These are phyloP conservation scores for Danio tinwini DNA, from an alignment of 2,797 vertebrate species.

Conservation along the genomic window DNA sequence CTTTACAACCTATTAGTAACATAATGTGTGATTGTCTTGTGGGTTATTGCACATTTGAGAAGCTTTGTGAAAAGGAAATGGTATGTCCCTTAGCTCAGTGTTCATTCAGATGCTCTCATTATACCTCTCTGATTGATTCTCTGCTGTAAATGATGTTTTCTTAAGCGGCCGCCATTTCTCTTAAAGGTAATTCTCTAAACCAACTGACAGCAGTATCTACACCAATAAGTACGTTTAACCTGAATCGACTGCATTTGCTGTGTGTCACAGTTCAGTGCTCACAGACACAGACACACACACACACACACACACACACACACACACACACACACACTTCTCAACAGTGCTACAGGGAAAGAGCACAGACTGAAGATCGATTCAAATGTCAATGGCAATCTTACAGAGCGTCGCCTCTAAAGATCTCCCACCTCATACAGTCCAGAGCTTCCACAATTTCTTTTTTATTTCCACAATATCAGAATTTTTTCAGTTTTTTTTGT, in stretches of 20 bases:
- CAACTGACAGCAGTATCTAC: constrained; percentile 37
- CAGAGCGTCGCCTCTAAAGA: constrained; percentile 59
- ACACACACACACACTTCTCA: not conserved
- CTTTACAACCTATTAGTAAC: not conserved
- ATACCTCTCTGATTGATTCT: constrained; percentile 1
- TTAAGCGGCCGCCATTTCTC: constrained; percentile 4
- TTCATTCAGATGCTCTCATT: constrained; percentile 11
- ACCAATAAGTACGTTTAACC: constrained; percentile 24
- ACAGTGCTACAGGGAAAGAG: constrained; percentile 24
- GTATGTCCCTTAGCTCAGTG: constrained; percentile 12
- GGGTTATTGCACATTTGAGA: constrained; percentile 9
- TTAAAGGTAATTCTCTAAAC: constrained; percentile 28
- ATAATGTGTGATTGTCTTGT: not conserved
- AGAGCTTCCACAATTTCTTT: constrained; percentile 6
- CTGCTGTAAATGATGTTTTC: not conserved
- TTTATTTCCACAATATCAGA: too few species aligned
- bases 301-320: constrained; percentile 2
- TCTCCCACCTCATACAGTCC: constrained; percentile 48
- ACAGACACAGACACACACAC: not conserved
- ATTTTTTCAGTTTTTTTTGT: not conserved
- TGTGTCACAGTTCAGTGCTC: constrained; percentile 26
- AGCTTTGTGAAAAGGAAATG: constrained; percentile 3
- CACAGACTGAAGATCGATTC: constrained; percentile 63
- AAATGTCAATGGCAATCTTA: constrained; percentile 63
- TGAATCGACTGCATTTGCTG: constrained; percentile 35